phyloP scores from a whole-genome alignment of 1,140 invertebrate genomes.

The Micrasema minimum region DNA sequence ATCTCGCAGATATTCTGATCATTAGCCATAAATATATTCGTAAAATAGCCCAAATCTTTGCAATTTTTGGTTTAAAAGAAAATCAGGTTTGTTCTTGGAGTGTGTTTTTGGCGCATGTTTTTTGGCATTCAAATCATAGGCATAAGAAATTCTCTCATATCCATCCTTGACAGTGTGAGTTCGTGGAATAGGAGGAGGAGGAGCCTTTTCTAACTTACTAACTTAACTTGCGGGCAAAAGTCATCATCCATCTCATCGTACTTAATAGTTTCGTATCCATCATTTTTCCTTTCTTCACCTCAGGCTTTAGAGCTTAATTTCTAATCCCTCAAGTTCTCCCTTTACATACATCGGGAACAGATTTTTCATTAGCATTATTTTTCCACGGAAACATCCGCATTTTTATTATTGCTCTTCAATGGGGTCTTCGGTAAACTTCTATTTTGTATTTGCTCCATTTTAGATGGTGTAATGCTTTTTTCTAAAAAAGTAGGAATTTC shows the following conservation, averaged over 20 bases:
- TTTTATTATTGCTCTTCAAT: conserved; percentile 43
- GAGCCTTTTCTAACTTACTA: conserved; percentile 16
- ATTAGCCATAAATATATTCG: conserved; percentile 50
- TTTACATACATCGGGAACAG: conserved; percentile 4
- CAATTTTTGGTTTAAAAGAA: conserved; percentile 27
- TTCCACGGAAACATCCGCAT: background rate
- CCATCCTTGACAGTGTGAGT: conserved; percentile 41
- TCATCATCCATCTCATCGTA: conserved; percentile 46
- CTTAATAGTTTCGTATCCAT: conserved; percentile 52
- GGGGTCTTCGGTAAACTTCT: conserved; percentile 63
- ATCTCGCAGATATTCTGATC: conserved; percentile 19
- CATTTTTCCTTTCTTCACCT: conserved; percentile 57
- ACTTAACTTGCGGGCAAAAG: background rate
- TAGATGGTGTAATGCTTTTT: conserved; percentile 51
- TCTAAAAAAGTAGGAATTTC: conserved; percentile 57
- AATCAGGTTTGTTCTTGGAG: conserved; percentile 21
- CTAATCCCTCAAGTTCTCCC: conserved; percentile 55
- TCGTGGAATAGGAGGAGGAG: conserved; percentile 4
- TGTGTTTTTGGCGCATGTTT: background rate
- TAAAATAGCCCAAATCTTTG: conserved; percentile 48
- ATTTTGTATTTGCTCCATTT: conserved; percentile 59
- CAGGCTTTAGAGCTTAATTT: conserved; percentile 57
- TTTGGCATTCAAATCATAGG: conserved; percentile 5
- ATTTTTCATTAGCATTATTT: background rate
- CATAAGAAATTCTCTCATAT: conserved; percentile 41